Base-by-base conservation (phyloP, 2,797 vertebrate genomes). In the Adrianichthys oophorus region DNA sequence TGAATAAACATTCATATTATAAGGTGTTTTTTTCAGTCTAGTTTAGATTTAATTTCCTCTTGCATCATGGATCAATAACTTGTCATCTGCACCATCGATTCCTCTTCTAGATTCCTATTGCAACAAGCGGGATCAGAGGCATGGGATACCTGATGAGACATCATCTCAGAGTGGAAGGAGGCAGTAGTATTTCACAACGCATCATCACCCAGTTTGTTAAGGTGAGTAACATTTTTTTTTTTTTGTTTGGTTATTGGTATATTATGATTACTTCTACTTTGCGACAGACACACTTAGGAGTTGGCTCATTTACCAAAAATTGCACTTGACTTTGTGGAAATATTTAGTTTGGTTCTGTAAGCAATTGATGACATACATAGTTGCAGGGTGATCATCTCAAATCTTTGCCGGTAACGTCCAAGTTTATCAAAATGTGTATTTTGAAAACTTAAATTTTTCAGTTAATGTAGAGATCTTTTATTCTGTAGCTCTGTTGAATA, bases 91-190 rank as follows among this genome's bases (percentile, higher is more conserved):
- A 3, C 4, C 2, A 5, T 15, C 37, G 8, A 0, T 18, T 59
- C 6, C 44, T 40, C 52, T 62, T 67, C 49, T 63, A 93, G 92
- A 93, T 93, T 58, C 92, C 91, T 48, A 98, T 99, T 4, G 95
- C 96, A 0, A 91, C 95, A 62, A 98, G 97, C 49, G 98, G 98
- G 21, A 93, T 99, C 85, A 87, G 95, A 81, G 96, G 90, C 16
- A 93, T 97, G 94, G 98, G 98, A 48, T 99, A 90, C 82, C 92
- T 98, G 43, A 94, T 96, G 94, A 95, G 93, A 70, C 88, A 98
- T 74, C 93, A 96, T 70, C 93, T 98, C 16, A 90, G 91, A 73
- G 85, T 82, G 0, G 90, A 73, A 53, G 93, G 84, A 70, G 79
- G 82, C 48, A 60, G 63, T 14, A 86, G 70, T 37, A 65, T 96